Percentiles rank a stretch among this genome's conserved stretches.
Conservation (phyloP, 1,140 invertebrate species). For the Lepidostoma basale region DNA sequence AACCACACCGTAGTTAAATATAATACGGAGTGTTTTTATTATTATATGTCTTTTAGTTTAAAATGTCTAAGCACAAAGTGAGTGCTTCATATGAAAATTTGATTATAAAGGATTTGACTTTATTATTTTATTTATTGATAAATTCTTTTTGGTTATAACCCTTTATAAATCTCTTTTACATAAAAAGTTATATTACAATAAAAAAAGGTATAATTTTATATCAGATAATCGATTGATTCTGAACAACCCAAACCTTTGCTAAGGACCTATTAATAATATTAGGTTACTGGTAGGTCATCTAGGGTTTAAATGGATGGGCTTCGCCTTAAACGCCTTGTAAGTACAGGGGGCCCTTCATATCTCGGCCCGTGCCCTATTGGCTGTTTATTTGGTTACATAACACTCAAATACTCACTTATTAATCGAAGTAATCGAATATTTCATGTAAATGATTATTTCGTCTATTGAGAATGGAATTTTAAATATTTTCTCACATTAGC, state of each 20-base stretch:
- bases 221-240: not conserved
- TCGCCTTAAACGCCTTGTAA: constrained; percentile 39
- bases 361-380: constrained; percentile 7
- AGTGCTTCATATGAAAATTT: no score
- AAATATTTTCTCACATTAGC: constrained; percentile 5
- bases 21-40: no score
- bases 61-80: no score
- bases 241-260: not conserved
- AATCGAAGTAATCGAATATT: constrained; percentile 1
- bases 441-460: constrained; percentile 1
- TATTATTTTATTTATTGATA: no score
- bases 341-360: constrained; percentile 41
- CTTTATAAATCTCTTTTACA: no score
- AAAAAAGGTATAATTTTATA: no score
- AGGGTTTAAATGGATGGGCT: constrained; percentile 36
- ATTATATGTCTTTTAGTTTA: no score
- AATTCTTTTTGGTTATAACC: no score
- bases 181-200: no score
- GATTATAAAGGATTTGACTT: no score
- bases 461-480: not conserved
- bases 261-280: constrained; percentile 29
- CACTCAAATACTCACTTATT: not conserved
- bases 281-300: constrained; percentile 34
- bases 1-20: no score
- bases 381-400: not conserved